A percentile compares a stretch with the other conserved stretches of the same genome.
Evolutionary conservation across 2,888 invertebrate species (phyloP).

Genomic region (Brenthis ino): DNA sequence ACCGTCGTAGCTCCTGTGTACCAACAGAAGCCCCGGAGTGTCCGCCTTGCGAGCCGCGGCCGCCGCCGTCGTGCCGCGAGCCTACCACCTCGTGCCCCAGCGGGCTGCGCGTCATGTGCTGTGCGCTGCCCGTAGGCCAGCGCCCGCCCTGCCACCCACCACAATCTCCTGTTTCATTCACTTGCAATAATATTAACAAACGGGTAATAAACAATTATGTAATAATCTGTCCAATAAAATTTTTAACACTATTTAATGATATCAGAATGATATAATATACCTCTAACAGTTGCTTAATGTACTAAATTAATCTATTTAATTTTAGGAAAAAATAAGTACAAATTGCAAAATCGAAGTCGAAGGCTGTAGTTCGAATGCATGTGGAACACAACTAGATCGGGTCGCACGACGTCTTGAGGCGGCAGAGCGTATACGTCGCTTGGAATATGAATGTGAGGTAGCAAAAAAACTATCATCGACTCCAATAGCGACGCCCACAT

Average conservation of each 20-base stretch:
- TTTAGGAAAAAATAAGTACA: not conserved
- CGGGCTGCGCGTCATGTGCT: slow-evolving; percentile 49
- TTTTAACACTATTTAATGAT: not conserved
- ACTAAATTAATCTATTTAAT: not conserved
- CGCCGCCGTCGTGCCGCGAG: slow-evolving; percentile 33
- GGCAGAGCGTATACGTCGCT: slow-evolving; percentile 39
- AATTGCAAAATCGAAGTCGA: not conserved
- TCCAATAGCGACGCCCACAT: slow-evolving; percentile 22
- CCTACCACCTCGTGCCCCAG: slow-evolving; percentile 29
- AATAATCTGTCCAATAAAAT: not conserved
- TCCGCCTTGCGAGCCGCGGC: slow-evolving; percentile 24
- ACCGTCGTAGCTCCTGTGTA: slow-evolving; percentile 19
- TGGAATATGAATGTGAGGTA: slow-evolving; percentile 32
- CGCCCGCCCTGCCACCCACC: slow-evolving; percentile 47
- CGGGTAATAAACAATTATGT: slow-evolving; percentile 6
- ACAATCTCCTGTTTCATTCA: slow-evolving; percentile 27
- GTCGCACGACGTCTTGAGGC: slow-evolving; percentile 36
- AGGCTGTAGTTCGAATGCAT: slow-evolving; percentile 32
- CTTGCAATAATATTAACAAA: slow-evolving; percentile 37
- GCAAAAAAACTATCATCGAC: slow-evolving; percentile 23
- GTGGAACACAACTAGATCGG: slow-evolving; percentile 41
- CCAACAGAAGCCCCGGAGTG: slow-evolving; percentile 1
- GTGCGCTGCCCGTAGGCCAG: slow-evolving; percentile 36
- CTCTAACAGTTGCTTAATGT: not conserved
- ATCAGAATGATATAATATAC: not conserved